These are phyloP conservation scores for Rattus norvegicus DNA, from an alignment of 2,113 vertebrate genomes.

Conservation along the genomic window DNA sequence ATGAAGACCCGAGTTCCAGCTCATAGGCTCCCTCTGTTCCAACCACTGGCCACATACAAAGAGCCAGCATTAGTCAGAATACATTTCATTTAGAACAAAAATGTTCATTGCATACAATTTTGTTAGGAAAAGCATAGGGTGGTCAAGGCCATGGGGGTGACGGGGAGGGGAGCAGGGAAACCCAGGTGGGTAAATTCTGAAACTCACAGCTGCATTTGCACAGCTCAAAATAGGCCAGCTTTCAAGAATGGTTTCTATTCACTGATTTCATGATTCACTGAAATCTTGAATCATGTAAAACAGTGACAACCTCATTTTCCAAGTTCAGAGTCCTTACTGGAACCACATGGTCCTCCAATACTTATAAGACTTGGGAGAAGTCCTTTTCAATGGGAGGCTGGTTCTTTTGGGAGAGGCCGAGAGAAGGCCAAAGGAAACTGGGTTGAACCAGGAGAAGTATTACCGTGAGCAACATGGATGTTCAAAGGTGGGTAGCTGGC, in stretches of 20 bases:
- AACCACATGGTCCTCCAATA: background rate
- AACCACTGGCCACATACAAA: background rate
- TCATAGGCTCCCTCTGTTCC: background rate
- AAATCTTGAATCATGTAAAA: background rate
- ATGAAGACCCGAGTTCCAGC: background rate
- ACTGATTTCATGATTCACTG: background rate
- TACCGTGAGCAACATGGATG: background rate
- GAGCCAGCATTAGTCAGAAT: background rate
- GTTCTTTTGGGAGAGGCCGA: background rate
- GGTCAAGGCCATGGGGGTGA: background rate
- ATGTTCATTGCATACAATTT: background rate
- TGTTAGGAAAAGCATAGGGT: background rate
- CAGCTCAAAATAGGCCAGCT: constrained; percentile 60
- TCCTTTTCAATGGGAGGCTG: background rate
- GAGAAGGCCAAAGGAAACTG: background rate
- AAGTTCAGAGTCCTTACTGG: constrained; percentile 20
- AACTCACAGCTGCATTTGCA: constrained; percentile 70
- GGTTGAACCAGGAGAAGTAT: background rate
- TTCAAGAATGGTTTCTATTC: constrained; percentile 64
- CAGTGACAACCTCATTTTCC: background rate
- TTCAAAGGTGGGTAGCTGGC: background rate
- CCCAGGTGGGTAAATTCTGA: constrained; percentile 51
- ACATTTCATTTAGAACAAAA: background rate
- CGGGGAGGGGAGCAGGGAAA: background rate
- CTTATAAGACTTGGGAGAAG: background rate